A percentile compares a stretch with the other conserved stretches of the same genome.
These are phyloP conservation scores for Percina caprodes DNA, from an alignment of 2,113 vertebrate genomes.

Conservation along the genomic window DNA sequence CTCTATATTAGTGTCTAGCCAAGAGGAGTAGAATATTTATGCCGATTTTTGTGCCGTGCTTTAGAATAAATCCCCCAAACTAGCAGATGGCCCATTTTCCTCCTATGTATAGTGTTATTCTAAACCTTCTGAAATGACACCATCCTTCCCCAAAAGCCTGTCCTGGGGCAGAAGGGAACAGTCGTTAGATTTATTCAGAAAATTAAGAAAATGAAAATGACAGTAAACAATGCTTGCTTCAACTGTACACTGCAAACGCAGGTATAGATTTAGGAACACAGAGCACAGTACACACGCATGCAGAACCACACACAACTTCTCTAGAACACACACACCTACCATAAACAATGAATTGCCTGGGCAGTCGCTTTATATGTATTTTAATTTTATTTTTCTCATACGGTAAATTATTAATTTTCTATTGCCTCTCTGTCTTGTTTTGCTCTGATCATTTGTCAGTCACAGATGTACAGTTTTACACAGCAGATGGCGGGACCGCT, in stretches of 20 bases:
- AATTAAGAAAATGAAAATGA: neutral
- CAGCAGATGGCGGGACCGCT: constrained; percentile 51
- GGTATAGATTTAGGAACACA: neutral
- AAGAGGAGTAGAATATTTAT: constrained; percentile 16
- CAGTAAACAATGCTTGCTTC: constrained; percentile 8
- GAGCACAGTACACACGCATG: neutral
- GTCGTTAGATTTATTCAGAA: neutral
- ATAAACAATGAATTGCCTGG: no score
- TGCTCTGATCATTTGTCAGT: neutral
- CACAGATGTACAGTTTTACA: constrained; percentile 4
- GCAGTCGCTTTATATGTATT: neutral
- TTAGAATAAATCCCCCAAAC: constrained; percentile 26
- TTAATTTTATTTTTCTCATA: neutral
- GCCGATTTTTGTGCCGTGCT: neutral
- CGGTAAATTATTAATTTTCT: neutral
- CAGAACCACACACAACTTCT: neutral
- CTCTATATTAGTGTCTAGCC: constrained; percentile 3
- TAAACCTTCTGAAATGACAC: constrained; percentile 18
- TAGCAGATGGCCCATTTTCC: constrained; percentile 42
- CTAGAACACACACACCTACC: neutral
- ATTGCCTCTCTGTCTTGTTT: neutral
- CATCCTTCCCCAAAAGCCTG: constrained; percentile 7
- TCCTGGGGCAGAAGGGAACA: neutral
- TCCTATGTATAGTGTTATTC: constrained; percentile 11
- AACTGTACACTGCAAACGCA: neutral